Conservation (phyloP, 1,140 invertebrate species). For the Caenorhabditis inopinata region DNA sequence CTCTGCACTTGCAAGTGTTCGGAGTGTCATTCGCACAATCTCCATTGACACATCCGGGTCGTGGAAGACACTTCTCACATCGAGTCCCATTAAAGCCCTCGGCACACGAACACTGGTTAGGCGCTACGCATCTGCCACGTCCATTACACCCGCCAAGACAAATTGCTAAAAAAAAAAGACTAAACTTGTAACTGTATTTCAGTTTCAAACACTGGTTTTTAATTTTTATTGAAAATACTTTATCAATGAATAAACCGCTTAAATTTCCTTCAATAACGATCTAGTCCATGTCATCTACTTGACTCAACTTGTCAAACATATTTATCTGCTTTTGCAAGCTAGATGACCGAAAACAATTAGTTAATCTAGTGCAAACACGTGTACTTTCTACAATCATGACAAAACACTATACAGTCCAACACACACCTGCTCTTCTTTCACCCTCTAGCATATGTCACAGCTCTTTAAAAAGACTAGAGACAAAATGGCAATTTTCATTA, state of each 20-base stretch:
- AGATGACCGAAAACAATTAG: constrained; percentile 4
- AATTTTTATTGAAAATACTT: no score
- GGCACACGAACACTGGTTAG: neutral
- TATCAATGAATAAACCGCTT: no score
- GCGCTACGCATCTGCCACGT: neutral
- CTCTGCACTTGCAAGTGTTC: neutral
- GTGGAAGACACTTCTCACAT: neutral
- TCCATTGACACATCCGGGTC: neutral
- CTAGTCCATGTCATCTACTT: no score
- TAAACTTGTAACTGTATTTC: neutral
- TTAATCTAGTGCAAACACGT: neutral
- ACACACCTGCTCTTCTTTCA: neutral
- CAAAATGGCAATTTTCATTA: no score
- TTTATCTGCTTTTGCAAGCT: neutral
- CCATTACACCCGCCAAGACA: neutral
- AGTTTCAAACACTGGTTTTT: no score
- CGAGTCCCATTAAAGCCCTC: neutral
- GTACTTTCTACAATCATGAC: neutral
- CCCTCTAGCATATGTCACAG: no score
- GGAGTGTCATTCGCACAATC: neutral
- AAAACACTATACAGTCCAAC: no score
- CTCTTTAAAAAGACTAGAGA: no score
- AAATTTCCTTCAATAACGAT: no score
- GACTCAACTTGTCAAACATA: neutral
- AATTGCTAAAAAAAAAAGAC: neutral